Evolutionary conservation across 2,113 vertebrate species (phyloP), one percentile per base, ranked within the genome.

Genomic region (Maccullochella peelii): DNA sequence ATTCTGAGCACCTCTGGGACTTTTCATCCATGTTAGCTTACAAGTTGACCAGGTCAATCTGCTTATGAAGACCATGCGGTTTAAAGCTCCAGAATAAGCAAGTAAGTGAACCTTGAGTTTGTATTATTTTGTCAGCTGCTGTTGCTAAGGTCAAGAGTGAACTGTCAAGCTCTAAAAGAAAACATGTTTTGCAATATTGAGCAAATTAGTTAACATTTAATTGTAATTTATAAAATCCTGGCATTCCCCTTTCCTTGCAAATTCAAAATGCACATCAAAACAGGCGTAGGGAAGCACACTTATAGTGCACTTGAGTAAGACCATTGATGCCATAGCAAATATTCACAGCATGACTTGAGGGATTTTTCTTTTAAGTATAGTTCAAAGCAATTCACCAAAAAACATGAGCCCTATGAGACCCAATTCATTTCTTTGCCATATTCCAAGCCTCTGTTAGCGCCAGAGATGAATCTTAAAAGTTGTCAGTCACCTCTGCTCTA

Each of bases 401-500:
- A 77, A 78, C 86, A 87, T 20, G 72, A 91, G 69, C 61, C 86
- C 72, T 58, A 30, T 82, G 79, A 89, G 75, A 90, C 69, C 80
- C 84, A 82, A 82, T 87, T 86, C 85, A 86, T 83, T 87, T 80
- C 40, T 81, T 54, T 47, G 80, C 87, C 42, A 85, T 62, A 84
- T 87, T 77, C 76, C 83, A 80, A 89, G 79, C 84, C 72, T 55
- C 86, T 62, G 85, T 89, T 88, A 90, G 84, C 86, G 33, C 42
- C 12, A 25, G 63, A 80, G 84, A 82, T 62, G 82, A 54, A 83
- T 86, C 79, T 65, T 58, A 83, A 79, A 87, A 81, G 78, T 83
- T 92, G 91, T 91, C 89, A 87, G 83, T 92, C 91, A 93, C 85
- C 86, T 90, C 71, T 82, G 83, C 67, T 90, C 70, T 80, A 70